A percentile compares a stretch with the other conserved stretches of the same genome.
These are phyloP conservation scores for Promerops cafer DNA, from an alignment of 2,113 vertebrate genomes.

Conservation along the genomic window DNA sequence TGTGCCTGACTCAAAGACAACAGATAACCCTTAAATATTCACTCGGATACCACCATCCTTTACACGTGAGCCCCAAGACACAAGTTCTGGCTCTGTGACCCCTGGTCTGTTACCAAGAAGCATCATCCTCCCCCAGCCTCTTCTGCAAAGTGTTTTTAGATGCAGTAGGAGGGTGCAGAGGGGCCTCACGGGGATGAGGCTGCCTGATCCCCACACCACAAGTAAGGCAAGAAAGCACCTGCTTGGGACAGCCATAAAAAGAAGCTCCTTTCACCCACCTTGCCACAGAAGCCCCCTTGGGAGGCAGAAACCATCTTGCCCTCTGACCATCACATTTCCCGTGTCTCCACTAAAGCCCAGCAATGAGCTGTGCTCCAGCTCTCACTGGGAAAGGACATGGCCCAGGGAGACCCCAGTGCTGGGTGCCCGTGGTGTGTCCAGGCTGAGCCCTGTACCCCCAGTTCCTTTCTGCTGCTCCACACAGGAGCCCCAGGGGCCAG, in stretches of 20 bases:
- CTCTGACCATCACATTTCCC: not conserved
- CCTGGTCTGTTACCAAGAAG: accelerated
- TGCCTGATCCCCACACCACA: not conserved
- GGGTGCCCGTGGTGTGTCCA: accelerated
- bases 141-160: accelerated
- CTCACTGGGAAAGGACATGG: accelerated
- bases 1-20: not conserved
- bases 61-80: not conserved
- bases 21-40: not conserved
- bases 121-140: too few species aligned
- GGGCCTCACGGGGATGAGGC: not conserved
- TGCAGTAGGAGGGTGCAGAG: accelerated
- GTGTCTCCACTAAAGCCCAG: not conserved
- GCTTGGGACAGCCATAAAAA: not conserved
- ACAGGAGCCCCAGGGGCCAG: accelerated
- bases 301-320: accelerated
- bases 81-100: not conserved
- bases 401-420: not conserved
- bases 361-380: not conserved
- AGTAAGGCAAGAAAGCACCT: too few species aligned
- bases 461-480: not conserved
- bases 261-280: not conserved
- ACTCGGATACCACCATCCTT: too few species aligned
- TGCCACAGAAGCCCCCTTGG: too few species aligned
- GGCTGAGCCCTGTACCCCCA: accelerated